Evolutionary conservation across 2,888 invertebrate species (phyloP).

Genomic region (Lacanobia wlatinum): DNA sequence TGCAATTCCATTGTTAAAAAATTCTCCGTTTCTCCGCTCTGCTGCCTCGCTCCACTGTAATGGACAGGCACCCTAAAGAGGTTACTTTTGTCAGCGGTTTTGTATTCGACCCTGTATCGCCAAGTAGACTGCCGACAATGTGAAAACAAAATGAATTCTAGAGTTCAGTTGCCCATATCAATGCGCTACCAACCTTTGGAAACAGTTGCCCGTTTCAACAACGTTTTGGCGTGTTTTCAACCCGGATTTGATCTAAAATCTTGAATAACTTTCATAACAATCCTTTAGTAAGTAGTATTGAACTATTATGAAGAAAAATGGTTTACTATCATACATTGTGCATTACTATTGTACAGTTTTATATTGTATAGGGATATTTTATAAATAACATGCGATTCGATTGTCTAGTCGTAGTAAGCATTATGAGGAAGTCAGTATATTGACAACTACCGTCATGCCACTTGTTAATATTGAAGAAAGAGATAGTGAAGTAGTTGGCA

Average conservation of each 20-base stretch:
- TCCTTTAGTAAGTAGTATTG: neutral
- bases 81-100: conserved; percentile 23
- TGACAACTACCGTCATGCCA: no score
- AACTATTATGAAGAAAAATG: neutral
- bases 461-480: no score
- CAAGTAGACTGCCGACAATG: neutral
- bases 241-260: conserved; percentile 41
- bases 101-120: conserved; percentile 11
- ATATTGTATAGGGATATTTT: neutral
- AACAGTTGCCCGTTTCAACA: conserved; percentile 16
- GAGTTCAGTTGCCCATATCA: conserved; percentile 23
- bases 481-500: no score
- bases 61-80: no score
- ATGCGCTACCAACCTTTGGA: neutral
- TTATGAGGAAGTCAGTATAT: neutral
- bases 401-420: neutral
- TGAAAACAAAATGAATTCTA: conserved; percentile 23
- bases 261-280: neutral
- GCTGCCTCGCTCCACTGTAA: no score
- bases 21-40: no score
- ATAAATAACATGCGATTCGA: neutral
- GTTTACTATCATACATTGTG: neutral
- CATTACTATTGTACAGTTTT: neutral
- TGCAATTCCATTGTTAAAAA: no score
- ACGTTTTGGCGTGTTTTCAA: conserved; percentile 37